Evolutionary conservation across 2,113 vertebrate species (phyloP).

Genomic region (Myodes glareolus): DNA sequence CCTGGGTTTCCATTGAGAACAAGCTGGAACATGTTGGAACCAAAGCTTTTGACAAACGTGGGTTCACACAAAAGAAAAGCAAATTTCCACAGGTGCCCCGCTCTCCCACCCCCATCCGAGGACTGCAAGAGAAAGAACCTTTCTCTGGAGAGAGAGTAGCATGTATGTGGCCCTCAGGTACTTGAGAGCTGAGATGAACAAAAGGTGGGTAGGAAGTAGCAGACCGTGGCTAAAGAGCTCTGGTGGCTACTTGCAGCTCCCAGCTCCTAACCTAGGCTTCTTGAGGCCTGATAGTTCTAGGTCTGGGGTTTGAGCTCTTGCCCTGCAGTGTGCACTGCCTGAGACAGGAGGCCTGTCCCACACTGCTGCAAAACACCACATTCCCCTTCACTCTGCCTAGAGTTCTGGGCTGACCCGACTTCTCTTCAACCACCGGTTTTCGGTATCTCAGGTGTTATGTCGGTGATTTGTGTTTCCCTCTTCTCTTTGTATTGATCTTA

Average conservation of each 20-base stretch:
- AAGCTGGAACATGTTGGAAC: background rate
- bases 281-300: background rate
- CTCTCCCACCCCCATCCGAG: background rate
- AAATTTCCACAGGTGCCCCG: background rate
- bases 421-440: slow-evolving; percentile 3
- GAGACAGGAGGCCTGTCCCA: background rate
- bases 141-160: background rate
- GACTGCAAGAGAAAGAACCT: background rate
- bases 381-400: background rate
- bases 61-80: slow-evolving; percentile 2
- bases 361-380: background rate
- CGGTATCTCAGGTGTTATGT: slow-evolving; percentile 9
- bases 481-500: background rate
- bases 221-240: background rate
- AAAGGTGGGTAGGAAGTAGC: background rate
- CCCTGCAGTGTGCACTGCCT: background rate
- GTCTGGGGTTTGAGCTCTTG: background rate
- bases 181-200: background rate
- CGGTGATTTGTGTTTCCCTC: background rate
- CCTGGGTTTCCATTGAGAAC: background rate
- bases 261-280: background rate
- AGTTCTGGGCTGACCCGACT: background rate
- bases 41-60: slow-evolving; percentile 30
- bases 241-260: background rate
- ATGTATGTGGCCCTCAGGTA: background rate